Conservation (phyloP, 2,797 vertebrate species). For the Propithecus perrieri region DNA sequence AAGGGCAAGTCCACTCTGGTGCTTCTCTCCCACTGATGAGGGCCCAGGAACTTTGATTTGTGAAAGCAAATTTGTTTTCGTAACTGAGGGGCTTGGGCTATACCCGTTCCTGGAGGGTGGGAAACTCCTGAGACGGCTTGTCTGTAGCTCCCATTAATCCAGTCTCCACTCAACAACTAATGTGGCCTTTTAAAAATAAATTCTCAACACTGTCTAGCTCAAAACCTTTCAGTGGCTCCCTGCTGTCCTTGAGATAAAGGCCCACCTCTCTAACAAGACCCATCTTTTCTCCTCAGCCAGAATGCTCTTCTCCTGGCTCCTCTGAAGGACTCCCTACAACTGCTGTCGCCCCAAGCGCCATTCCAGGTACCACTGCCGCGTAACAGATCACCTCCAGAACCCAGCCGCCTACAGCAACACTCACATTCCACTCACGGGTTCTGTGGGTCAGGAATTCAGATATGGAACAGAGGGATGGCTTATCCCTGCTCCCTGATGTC, state of each 20-base stretch:
- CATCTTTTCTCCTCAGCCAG: background rate
- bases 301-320: background rate
- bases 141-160: background rate
- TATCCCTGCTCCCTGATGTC: background rate
- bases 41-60: background rate
- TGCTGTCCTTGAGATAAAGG: background rate
- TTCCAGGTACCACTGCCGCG: background rate
- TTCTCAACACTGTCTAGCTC: background rate
- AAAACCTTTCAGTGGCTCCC: background rate
- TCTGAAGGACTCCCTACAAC: background rate
- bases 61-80: background rate
- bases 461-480: background rate
- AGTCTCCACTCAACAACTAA: background rate
- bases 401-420: background rate
- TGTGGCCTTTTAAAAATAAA: background rate
- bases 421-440: background rate
- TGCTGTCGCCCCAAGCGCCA: background rate
- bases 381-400: background rate
- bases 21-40: background rate
- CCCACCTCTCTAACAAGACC: background rate
- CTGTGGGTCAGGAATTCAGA: background rate
- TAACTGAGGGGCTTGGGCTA: background rate
- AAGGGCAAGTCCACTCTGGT: background rate
- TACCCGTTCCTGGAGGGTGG: background rate
- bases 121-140: background rate